A percentile compares a stretch with the other conserved stretches of the same genome.
Evolutionary conservation across 2,797 vertebrate genomes (phyloP).

Genomic region (Oryzias dopingdopingensis): DNA sequence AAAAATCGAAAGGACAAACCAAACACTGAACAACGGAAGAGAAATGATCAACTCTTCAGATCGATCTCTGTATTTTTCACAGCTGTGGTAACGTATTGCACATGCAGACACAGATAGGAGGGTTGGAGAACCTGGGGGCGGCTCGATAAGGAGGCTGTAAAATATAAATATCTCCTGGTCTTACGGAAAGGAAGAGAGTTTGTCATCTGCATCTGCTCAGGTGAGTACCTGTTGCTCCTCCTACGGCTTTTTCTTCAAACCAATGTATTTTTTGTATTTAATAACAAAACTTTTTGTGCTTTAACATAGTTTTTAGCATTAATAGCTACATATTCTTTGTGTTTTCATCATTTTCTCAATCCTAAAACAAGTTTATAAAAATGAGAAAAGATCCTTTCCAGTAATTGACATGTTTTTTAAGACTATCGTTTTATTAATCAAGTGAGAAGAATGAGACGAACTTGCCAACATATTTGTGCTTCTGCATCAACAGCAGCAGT

Average conservation of each 20-base stretch:
- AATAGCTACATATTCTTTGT: no score
- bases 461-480: background rate
- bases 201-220: slow-evolving; percentile 14
- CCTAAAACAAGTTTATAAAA: no score
- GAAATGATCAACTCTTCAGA: no score
- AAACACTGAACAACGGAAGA: no score
- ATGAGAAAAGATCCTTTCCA: no score
- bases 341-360: no score
- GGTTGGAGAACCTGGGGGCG: slow-evolving; percentile 9
- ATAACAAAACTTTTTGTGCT: background rate
- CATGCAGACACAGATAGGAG: slow-evolving; percentile 29
- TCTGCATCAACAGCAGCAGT: slow-evolving; percentile 8
- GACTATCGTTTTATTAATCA: no score
- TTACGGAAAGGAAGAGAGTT: background rate
- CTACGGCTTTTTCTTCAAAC: background rate
- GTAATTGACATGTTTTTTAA: no score
- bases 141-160: slow-evolving; percentile 41
- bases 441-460: no score
- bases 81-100: background rate
- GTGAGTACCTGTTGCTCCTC: slow-evolving; percentile 30
- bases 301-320: background rate
- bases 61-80: background rate
- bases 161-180: slow-evolving; percentile 17
- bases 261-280: background rate
- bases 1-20: no score